phyloP scores from a whole-genome alignment of 2,797 vertebrate genomes.

The Lagodon rhomboides region DNA sequence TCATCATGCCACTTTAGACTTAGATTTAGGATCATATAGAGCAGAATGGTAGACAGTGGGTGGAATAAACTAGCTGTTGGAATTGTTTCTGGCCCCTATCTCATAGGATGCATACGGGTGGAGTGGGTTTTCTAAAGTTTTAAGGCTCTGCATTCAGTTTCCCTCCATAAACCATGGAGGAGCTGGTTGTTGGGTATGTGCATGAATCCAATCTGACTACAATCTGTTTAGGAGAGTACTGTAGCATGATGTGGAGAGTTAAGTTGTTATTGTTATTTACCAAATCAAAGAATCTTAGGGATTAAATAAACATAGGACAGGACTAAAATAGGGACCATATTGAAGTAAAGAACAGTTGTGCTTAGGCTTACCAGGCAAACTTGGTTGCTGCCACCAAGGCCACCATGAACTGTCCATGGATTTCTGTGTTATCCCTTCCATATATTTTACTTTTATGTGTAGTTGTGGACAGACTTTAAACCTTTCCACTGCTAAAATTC shows the following conservation, averaged over 20 bases:
- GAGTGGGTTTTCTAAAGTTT: constrained; percentile 39
- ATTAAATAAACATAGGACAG: neutral
- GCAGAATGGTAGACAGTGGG: neutral
- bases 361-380: too few relatives aligned
- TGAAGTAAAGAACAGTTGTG: too few relatives aligned
- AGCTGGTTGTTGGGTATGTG: constrained; percentile 52
- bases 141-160: constrained; percentile 31
- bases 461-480: too few relatives aligned
- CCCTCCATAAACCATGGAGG: constrained; percentile 43
- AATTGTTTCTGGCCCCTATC: constrained; percentile 19
- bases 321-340: too few relatives aligned
- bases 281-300: neutral
- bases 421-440: too few relatives aligned
- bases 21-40: constrained; percentile 28
- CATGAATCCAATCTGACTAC: constrained; percentile 44
- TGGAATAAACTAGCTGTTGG: constrained; percentile 21
- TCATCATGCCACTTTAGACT: constrained; percentile 39
- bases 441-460: too few relatives aligned
- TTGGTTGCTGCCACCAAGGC: too few relatives aligned
- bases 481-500: too few relatives aligned
- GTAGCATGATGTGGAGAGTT: neutral
- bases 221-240: constrained; percentile 29
- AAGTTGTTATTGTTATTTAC: too few relatives aligned
- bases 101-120: neutral
- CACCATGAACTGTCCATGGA: too few relatives aligned